Evolutionary conservation across 2,888 invertebrate species (phyloP), one percentile per base, ranked within the genome.

Genomic region (Hydraecia micacea): DNA sequence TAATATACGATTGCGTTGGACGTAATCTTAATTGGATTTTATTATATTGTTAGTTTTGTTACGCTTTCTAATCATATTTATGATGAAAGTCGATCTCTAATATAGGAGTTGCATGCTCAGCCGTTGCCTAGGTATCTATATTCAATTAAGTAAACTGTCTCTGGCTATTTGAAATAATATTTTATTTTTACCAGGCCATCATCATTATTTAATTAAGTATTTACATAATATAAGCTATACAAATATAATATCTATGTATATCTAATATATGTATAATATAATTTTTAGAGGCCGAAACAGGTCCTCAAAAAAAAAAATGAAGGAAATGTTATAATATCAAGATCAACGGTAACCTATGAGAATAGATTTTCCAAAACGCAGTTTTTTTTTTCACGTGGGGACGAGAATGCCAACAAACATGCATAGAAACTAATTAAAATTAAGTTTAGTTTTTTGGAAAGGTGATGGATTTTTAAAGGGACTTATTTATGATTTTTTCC

Each of bases 61-160:
- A 75, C 77, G 88, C 88, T 88, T 78, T 86, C 79, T 80, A 88
- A 25, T 32, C 63, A 32, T 62, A 39, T 8, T 1, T 39, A 49
- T 18, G 2, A 71, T 58, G 77, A 83, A 83, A 86, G 83, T 77
- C 62, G 60, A 79, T 67, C 25, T 74, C 66, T 73, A 39, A 73
- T 60, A 46, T 28, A 63, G 39, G 9, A 68, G 28, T 60, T 55
- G 46, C 28, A 66, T 42, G 21, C 28, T 21, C 18, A 55, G 28
- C n/a, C 0, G n/a, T 32, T 21, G 39, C 11, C 21, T 72, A 32
- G 28, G 18, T 49, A 46, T 11, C 25, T 36, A 60, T 69, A 25
- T 77, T 46, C 5, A 21, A 25, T 25, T 36, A 21, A 60, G 25
- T 58, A 18, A 46, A 25, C 6, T 52, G 15, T 21, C 21, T 52